A percentile compares a stretch with the other conserved stretches of the same genome.
phyloP scores from a whole-genome alignment of 2,888 invertebrate species.

The Nephrocerus scutellatus region DNA sequence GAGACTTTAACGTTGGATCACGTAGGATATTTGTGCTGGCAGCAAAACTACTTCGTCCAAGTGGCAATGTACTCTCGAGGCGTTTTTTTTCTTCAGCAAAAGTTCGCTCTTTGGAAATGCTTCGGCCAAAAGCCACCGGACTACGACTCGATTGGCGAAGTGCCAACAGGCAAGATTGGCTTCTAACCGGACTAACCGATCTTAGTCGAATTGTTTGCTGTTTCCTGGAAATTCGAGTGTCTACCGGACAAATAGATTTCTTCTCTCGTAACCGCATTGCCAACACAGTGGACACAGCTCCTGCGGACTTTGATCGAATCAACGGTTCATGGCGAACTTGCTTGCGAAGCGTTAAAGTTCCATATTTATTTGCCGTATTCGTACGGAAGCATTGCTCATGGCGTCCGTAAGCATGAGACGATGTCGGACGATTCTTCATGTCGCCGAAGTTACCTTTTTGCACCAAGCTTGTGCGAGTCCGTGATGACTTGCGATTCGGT shows the following conservation, averaged over 20 bases:
- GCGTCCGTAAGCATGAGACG: slow-evolving; percentile 31
- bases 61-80: slow-evolving; percentile 45
- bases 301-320: slow-evolving; percentile 44
- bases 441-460: too few species aligned
- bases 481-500: slow-evolving; percentile 69
- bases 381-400: slow-evolving; percentile 44
- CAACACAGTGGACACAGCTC: slow-evolving; percentile 34
- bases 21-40: slow-evolving; percentile 46
- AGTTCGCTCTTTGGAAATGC: slow-evolving; percentile 53
- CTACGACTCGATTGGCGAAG: slow-evolving; percentile 44
- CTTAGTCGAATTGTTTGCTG: slow-evolving; percentile 33
- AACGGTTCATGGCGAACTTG: slow-evolving; percentile 39
- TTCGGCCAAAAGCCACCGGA: slow-evolving; percentile 47
- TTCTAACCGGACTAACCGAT: slow-evolving; percentile 36
- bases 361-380: slow-evolving; percentile 38
- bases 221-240: slow-evolving; percentile 5
- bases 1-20: slow-evolving; percentile 54
- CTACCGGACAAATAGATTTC: slow-evolving; percentile 11
- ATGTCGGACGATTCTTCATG: slow-evolving; percentile 26
- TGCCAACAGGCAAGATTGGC: slow-evolving; percentile 21
- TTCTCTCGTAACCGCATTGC: slow-evolving; percentile 29
- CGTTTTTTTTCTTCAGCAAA: slow-evolving; percentile 53
- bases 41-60: slow-evolving; percentile 40
- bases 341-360: slow-evolving; percentile 44
- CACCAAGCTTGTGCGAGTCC: slow-evolving; percentile 47